Base-by-base conservation (phyloP, 2,113 vertebrate species). In the Scomber colias region DNA sequence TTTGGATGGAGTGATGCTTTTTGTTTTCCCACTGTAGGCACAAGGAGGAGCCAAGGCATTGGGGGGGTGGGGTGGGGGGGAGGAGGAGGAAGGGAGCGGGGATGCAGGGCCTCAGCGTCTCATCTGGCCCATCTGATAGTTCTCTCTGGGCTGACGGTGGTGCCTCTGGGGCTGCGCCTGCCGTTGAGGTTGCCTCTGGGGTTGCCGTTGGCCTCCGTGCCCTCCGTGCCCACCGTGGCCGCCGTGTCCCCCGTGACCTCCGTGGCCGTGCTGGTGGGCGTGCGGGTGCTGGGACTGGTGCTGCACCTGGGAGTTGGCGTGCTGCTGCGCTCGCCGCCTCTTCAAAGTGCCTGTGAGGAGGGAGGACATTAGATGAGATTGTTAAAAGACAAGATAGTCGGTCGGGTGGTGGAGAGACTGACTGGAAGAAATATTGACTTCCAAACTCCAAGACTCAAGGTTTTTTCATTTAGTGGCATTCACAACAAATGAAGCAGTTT, bases 101-200 rank as follows among this genome's bases (percentile, higher is more conserved):
- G 89, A 89, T 63, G 79, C 69, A 19, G 83, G 77, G 92, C 72
- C 90, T 97, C 95, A 99, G 92, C 97, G 98, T 95, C 98, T 96
- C 97, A 99, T 97, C 93, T 99, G 98, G 90, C 98, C 98, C 97
- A 99, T 99, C 89, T 99, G 98, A 86, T 99, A 99, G 93, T 96
- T 98, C 93, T 99, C 98, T 61, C 98, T 93, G 71, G 97, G 96
- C 87, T 95, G 94, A 88, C 97, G 95, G 94, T 97, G 93, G 93
- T 95, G 97, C 72, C 97, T 95, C 87, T 95, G 97, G 0, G 97
- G 97, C 80, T 97, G 97, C 56, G 97, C 96, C 88, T 96, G 93
- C 21, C 90, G 87, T 83, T 92, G 92, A 16, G 87, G 89, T 72
- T 93, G 93, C 69, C 92, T 88, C 61, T 77, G 87, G 61, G 79